Evolutionary conservation across 92 coral and sea anemone species (phyloP).

Genomic region (Phenganax marumi): DNA sequence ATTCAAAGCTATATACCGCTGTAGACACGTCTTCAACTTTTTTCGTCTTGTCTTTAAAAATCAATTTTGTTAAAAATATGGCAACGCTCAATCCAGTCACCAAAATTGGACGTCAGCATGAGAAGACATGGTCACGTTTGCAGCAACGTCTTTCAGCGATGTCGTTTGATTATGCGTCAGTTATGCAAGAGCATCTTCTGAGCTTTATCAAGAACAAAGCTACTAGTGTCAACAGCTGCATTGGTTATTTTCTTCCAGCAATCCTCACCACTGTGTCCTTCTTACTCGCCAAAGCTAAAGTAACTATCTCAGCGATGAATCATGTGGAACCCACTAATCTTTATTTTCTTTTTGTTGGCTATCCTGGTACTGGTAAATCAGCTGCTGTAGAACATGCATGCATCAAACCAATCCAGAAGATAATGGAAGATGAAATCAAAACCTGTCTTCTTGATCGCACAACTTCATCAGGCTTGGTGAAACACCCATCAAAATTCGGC

Average conservation of each 20-base stretch:
- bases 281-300: conserved; percentile 38
- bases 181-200: conserved; percentile 40
- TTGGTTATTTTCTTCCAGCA: conserved; percentile 47
- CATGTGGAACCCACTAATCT: conserved; percentile 50
- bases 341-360: conserved; percentile 46
- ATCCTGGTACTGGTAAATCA: conserved; percentile 59
- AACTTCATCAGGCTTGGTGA: conserved; percentile 57
- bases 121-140: conserved; percentile 45
- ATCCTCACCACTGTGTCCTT: conserved; percentile 35
- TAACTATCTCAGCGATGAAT: conserved; percentile 27
- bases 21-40: no score
- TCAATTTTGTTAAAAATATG: no score
- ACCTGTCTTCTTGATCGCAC: conserved; percentile 48
- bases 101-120: conserved; percentile 11
- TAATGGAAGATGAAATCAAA: conserved; percentile 18
- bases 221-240: conserved; percentile 33
- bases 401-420: conserved; percentile 40
- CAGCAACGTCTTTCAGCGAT: conserved; percentile 36
- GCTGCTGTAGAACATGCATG: conserved; percentile 17
- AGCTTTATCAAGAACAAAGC: conserved; percentile 49
- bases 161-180: conserved; percentile 32
- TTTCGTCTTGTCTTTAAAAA: no score
- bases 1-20: no score
- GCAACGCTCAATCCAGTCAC: not conserved
- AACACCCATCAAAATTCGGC: conserved; percentile 45